A percentile compares a stretch with the other conserved stretches of the same genome.
These are phyloP conservation scores for Saturnia japonica DNA, from an alignment of 2,888 invertebrate genomes.

Conservation along the genomic window DNA sequence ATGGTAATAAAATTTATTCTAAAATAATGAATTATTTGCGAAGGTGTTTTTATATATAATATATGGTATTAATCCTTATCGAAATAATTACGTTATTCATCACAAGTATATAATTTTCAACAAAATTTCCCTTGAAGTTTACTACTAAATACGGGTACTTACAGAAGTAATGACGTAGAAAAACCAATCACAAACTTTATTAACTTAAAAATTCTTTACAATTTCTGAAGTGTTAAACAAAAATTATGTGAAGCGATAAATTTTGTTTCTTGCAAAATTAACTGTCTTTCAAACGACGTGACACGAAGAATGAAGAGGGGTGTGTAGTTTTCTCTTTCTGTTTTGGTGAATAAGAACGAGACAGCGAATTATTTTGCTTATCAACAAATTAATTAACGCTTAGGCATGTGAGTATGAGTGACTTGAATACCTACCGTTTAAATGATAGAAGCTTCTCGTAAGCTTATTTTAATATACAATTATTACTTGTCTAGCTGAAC, in stretches of 20 bases:
- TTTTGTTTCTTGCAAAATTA: constrained; percentile 22
- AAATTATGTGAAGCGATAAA: constrained; percentile 22
- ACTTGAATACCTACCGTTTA: no score
- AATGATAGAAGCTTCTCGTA: no score
- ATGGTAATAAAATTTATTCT: no score
- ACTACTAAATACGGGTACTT: background rate
- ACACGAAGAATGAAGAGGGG: constrained; percentile 6
- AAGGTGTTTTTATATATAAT: no score
- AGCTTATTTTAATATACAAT: no score
- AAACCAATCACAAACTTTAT: constrained; percentile 3
- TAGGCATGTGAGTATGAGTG: background rate
- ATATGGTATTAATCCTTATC: no score
- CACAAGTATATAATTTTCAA: no score
- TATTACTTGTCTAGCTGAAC: no score
- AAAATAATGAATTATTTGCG: no score
- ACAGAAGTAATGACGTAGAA: background rate
- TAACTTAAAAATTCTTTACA: background rate
- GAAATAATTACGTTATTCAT: no score
- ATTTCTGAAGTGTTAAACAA: constrained; percentile 13
- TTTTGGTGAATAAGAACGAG: background rate
- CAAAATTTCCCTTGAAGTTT: no score
- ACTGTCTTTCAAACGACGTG: constrained; percentile 17
- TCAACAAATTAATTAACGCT: background rate
- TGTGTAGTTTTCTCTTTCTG: background rate
- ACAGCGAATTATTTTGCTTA: background rate